Evolutionary conservation across 2,888 invertebrate species (phyloP), one percentile per base, ranked within the genome.

Genomic region (Drosophila longiperda): DNA sequence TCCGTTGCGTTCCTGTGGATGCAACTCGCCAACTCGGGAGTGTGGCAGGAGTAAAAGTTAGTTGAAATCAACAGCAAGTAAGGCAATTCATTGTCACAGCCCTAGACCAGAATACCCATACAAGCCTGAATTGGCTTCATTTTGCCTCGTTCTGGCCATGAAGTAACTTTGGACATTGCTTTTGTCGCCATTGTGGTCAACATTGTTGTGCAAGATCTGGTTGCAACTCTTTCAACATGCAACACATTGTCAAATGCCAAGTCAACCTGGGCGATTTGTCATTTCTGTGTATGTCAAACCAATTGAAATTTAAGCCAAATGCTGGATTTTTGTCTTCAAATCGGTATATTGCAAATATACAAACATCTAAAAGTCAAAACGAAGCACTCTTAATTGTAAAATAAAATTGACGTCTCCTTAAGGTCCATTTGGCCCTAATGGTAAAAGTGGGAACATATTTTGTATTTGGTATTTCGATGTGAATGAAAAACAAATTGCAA

Each of bases 1-100:
- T n/a, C 55, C n/a, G 12, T 54, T 54, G 36, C 36, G 7, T 53
- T 34, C 33, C 33, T 17, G 17, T 49, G 49, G 17, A 29, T 49
- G 29, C 29, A 33, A 52, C n/a, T n/a, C 6, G 2, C 50, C 29
- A 29, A 29, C 29, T 29, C 29, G 29, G 6, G 26, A 12, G 17
- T n/a, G 23, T 1, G 26, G 17, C n/a, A 23, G 20, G 76, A 87
- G 82, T 61, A 78, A 68, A 84, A 77, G 77, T 84, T 71, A 79
- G 73, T 82, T 77, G 70, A 87, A 87, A 77, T 83, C 87, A 87
- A 83, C 76, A 87, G 79, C 84, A 86, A 77, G 76, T 73, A 57
- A 73, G 62, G 73, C 67, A 62, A 75, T 62, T 60, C 59, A 52
- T 34, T 61, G 32, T 26, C 38, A 40, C 48, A 23, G 45, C 55